Conservation (phyloP, 2,113 vertebrate species). For the Muscicapa adusta region DNA sequence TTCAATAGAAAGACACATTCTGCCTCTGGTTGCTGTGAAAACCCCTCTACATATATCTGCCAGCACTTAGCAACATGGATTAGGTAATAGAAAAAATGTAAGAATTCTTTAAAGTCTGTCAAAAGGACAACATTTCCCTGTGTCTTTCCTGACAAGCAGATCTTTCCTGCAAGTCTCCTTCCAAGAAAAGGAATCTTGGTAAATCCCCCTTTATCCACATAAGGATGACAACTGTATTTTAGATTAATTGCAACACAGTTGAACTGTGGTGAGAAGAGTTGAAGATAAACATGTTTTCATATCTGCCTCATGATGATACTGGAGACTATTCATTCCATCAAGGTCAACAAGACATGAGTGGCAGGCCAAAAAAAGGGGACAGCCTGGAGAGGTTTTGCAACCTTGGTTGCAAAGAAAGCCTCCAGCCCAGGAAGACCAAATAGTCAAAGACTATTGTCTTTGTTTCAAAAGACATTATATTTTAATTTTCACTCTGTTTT, state of each 20-base stretch:
- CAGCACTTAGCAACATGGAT: neutral
- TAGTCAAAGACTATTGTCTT: neutral
- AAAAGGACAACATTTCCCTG: neutral
- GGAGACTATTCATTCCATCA: neutral
- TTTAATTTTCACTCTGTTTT: neutral
- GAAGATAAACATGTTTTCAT: neutral
- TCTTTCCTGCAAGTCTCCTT: neutral
- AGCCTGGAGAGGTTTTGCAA: accelerated
- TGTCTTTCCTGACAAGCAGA: neutral
- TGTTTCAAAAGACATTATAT: neutral
- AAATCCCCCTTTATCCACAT: accelerated
- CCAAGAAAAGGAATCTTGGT: neutral
- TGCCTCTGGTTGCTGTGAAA: neutral
- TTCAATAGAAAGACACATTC: neutral
- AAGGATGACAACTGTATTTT: neutral
- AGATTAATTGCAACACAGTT: neutral
- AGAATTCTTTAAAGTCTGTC: neutral
- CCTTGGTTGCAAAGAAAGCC: neutral
- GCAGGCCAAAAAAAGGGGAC: accelerated
- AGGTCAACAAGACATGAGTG: neutral
- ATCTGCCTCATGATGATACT: neutral
- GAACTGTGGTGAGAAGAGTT: neutral
- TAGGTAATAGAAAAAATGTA: neutral
- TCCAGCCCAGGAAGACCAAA: neutral
- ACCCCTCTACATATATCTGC: neutral